phyloP scores from a whole-genome alignment of 2,888 invertebrate genomes.

The Tillus elongatus region DNA sequence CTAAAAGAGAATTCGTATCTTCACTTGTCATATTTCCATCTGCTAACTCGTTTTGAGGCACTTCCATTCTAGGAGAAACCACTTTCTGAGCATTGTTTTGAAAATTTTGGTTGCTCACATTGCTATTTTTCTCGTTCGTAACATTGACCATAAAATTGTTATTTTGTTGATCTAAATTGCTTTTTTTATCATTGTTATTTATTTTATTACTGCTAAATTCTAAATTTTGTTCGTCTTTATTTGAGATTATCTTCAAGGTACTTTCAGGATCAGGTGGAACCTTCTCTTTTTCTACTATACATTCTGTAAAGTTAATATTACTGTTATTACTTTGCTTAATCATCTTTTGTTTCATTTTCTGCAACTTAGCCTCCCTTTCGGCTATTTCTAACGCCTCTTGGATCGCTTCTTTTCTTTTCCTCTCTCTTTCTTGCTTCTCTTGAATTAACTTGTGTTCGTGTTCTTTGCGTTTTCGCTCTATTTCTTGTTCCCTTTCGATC shows the following conservation, averaged over 20 bases:
- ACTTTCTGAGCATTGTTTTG: not conserved
- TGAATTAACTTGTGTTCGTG: conserved; percentile 57
- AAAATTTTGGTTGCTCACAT: not conserved
- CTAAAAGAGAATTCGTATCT: not conserved
- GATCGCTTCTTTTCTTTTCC: conserved; percentile 64
- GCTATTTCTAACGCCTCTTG: conserved; percentile 68
- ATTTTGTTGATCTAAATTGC: conserved; percentile 15
- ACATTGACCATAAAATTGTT: no score
- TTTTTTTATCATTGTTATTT: conserved; percentile 22
- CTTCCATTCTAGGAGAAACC: not conserved
- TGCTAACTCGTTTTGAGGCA: not conserved
- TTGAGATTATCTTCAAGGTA: conserved; percentile 6
- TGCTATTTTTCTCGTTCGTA: conserved; percentile 6
- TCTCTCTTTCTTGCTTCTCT: conserved; percentile 63
- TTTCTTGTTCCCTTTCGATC: conserved; percentile 63
- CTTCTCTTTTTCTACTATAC: conserved; percentile 35
- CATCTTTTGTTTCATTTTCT: conserved; percentile 30
- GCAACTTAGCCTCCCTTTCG: conserved; percentile 54
- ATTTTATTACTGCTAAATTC: conserved; percentile 22
- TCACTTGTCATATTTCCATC: not conserved
- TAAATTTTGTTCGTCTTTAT: conserved; percentile 21
- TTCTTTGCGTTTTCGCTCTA: conserved; percentile 59
- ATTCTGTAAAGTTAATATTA: conserved; percentile 20
- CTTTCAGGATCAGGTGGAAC: conserved; percentile 10
- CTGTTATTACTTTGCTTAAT: conserved; percentile 27